A percentile compares a stretch with the other conserved stretches of the same genome.
phyloP scores from a whole-genome alignment of 1,140 invertebrate species.

The Cotesia typhae region DNA sequence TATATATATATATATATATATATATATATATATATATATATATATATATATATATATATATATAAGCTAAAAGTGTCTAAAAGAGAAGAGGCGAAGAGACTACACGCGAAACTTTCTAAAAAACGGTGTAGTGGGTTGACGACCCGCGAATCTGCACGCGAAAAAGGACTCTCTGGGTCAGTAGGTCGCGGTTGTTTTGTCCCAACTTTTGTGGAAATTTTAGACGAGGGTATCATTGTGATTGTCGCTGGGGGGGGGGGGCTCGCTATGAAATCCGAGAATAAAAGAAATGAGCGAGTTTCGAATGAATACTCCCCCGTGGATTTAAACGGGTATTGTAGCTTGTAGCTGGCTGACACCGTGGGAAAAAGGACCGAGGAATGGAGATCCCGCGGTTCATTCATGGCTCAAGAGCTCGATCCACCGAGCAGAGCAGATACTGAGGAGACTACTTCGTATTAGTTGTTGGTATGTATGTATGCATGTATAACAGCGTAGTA shows the following conservation, averaged over 20 bases:
- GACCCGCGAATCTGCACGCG: conserved; percentile 30
- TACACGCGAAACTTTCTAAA: conserved; percentile 27
- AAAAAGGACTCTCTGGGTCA: conserved; percentile 33
- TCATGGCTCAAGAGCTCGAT: conserved; percentile 53
- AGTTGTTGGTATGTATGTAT: background rate
- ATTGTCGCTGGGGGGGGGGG: background rate
- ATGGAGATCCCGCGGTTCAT: conserved; percentile 52
- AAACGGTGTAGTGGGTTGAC: conserved; percentile 19
- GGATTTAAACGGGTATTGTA: conserved; percentile 24
- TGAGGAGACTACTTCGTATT: conserved; percentile 36
- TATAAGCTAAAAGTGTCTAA: background rate
- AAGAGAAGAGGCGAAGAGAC: conserved; percentile 18
- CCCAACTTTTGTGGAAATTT: background rate
- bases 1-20: too few relatives aligned
- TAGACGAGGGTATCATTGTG: background rate
- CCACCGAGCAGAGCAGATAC: conserved; percentile 36
- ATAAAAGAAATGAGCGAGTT: background rate
- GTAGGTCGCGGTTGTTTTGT: conserved; percentile 24
- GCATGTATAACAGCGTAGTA: background rate
- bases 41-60: too few relatives aligned
- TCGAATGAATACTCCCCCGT: conserved; percentile 7
- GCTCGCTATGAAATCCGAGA: background rate
- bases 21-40: too few relatives aligned
- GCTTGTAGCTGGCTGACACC: background rate
- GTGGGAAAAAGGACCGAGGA: conserved; percentile 31